Base-by-base conservation (phyloP, 1,140 invertebrate species). In the Anastatus disparis region DNA sequence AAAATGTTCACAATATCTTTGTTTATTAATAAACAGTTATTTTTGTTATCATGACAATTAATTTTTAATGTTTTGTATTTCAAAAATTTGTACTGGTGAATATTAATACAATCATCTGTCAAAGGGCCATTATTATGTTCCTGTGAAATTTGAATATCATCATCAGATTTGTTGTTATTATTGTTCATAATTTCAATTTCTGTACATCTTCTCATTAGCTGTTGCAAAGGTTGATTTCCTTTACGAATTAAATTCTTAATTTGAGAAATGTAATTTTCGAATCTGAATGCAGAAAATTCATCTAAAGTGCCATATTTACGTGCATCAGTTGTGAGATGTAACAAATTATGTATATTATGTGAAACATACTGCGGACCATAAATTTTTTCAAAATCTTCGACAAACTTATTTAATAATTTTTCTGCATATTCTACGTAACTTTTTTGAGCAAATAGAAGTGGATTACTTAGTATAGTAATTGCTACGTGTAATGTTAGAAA, bases 281-380 rank as follows among this genome's bases (percentile, higher is more conserved):
- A 78, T 2, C 56, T 35, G 17, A 75, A 75, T n/a, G 69, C 74
- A 55, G 63, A 38, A 13, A 75, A 71, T 13, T 8, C 27, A 35
- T 78, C 71, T 4, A 75, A 48, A 52, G 59, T 29, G 55, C 74
- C 73, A 59, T 68, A 72, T 2, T 22, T 50, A 59, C 46, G 12
- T 1, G 72, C 72, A 40, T 74, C 71, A 8, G 72, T 63, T 29
- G 48, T 42, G 20, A 79, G 58, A 71, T 79, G 77, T 24, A 75
- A 55, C 12, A 77, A 22, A 61, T 27, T 68, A 67, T 79, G 77
- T 7, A 79, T 70, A 65, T 79, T 79, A 38, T 70, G 73, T 2
- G 72, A 71, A 62, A 77, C 64, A 56, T 75, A 66, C 72, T 77
- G 61, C 53, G 52, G 17, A 3, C 63, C 63, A 65, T 76, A 76